Evolutionary conservation across 1,140 invertebrate genomes (phyloP).

Genomic region (Protaetia brevitarsis): DNA sequence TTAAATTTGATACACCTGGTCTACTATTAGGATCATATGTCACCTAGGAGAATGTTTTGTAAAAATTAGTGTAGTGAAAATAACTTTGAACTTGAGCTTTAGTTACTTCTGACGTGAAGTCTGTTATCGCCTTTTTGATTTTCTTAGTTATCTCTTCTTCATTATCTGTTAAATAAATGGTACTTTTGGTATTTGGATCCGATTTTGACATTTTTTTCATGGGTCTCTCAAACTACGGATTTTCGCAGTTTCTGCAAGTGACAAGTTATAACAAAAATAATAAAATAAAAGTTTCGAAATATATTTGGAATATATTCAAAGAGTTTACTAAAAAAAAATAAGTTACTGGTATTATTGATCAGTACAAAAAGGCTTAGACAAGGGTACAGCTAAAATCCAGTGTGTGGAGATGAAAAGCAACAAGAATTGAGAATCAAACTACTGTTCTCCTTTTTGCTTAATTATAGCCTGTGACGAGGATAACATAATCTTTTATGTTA

Average conservation of each 20-base stretch:
- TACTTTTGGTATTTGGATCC: conserved; percentile 69
- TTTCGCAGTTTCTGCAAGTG: conserved; percentile 48
- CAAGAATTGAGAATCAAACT: too few species aligned
- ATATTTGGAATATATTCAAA: too few species aligned
- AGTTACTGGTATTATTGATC: too few species aligned
- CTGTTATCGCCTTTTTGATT: conserved; percentile 89
- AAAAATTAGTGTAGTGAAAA: conserved; percentile 5
- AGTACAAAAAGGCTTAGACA: too few species aligned
- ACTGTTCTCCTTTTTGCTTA: too few species aligned
- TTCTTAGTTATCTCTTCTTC: conserved; percentile 77
- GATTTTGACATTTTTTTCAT: conserved; percentile 98
- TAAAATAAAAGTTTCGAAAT: background rate
- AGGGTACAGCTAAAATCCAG: too few species aligned
- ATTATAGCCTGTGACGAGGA: too few species aligned
- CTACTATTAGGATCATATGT: conserved; percentile 74
- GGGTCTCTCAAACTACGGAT: conserved; percentile 78
- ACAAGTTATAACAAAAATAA: background rate
- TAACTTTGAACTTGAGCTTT: background rate
- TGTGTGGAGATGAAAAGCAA: too few species aligned
- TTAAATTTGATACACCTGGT: conserved; percentile 86
- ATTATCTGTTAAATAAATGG: conserved; percentile 78
- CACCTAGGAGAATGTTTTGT: conserved; percentile 51
- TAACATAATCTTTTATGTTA: too few species aligned
- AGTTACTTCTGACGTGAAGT: conserved; percentile 72
- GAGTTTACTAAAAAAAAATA: too few species aligned